Percentiles rank a stretch among this genome's conserved stretches.
phyloP scores from a whole-genome alignment of 2,113 vertebrate genomes.

The Eira barbara region DNA sequence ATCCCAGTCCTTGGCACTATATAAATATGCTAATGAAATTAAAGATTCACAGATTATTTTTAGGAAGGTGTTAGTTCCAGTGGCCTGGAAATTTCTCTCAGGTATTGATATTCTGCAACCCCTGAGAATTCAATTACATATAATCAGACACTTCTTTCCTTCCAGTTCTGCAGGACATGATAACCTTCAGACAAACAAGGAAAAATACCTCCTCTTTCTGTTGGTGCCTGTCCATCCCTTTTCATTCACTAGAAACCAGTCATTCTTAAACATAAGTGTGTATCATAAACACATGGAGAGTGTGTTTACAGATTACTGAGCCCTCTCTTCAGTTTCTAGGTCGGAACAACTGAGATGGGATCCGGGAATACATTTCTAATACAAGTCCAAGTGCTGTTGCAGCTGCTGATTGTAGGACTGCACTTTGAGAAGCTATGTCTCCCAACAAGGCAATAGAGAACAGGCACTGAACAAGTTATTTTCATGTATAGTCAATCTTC shows the following conservation, averaged over 20 bases:
- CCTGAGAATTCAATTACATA: conserved; percentile 41
- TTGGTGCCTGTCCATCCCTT: neutral
- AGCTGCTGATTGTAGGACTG: neutral
- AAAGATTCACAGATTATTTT: conserved; percentile 62
- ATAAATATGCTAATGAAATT: conserved; percentile 51
- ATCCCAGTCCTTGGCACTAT: neutral
- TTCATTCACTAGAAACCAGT: neutral
- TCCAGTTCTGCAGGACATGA: neutral
- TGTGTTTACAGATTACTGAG: neutral
- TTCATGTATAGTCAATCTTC: neutral
- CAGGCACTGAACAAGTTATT: neutral
- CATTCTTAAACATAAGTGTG: neutral
- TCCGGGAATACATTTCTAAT: neutral
- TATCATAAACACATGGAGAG: neutral
- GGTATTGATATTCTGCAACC: conserved; percentile 43
- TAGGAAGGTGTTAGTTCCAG: conserved; percentile 65
- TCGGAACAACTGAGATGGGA: too few relatives aligned
- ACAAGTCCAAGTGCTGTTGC: too few relatives aligned
- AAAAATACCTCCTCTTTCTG: neutral
- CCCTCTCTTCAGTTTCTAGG: neutral
- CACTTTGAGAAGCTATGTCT: neutral
- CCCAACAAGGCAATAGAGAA: neutral
- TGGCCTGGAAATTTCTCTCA: conserved; percentile 63
- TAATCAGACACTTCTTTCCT: conserved; percentile 26
- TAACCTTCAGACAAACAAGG: conserved; percentile 13